phyloP scores from a whole-genome alignment of 30 jellyfish, hydroid and myxozoan genomes.

The Aurelia sp. region DNA sequence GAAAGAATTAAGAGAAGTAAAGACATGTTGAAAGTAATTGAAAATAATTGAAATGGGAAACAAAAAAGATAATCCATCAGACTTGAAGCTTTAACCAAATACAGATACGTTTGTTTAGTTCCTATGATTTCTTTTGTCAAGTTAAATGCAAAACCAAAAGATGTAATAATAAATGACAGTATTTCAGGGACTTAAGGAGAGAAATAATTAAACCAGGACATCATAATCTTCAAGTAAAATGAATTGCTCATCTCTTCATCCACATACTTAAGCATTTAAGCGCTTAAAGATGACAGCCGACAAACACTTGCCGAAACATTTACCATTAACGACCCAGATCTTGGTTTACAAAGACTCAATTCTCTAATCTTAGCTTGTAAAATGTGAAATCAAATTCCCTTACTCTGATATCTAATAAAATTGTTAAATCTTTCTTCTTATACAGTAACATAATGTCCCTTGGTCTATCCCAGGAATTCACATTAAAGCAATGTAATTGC shows the following conservation, averaged over 20 bases:
- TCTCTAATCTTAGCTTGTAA: slow-evolving; percentile 43
- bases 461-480: too few species aligned
- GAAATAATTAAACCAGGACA: slow-evolving; percentile 69
- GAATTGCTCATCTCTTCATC: slow-evolving; percentile 70
- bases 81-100: slow-evolving; percentile 62
- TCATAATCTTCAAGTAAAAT: slow-evolving; percentile 42
- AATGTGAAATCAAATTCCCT: not conserved
- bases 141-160: slow-evolving; percentile 55
- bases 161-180: slow-evolving; percentile 77
- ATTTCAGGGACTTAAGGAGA: slow-evolving; percentile 66
- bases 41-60: slow-evolving; percentile 72
- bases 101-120: slow-evolving; percentile 38
- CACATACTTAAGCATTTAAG: slow-evolving; percentile 64
- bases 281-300: slow-evolving; percentile 78
- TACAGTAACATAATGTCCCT: too few species aligned
- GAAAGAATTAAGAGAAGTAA: slow-evolving; percentile 46
- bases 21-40: slow-evolving; percentile 48
- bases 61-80: slow-evolving; percentile 73
- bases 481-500: too few species aligned
- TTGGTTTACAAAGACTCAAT: not conserved
- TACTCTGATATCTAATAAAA: too few species aligned
- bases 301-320: slow-evolving; percentile 69
- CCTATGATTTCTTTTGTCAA: slow-evolving; percentile 48
- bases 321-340: too few species aligned
- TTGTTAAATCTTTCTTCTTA: too few species aligned